These are phyloP conservation scores for Phthorimaea operculella DNA, from an alignment of 1,140 invertebrate genomes.

Conservation along the genomic window DNA sequence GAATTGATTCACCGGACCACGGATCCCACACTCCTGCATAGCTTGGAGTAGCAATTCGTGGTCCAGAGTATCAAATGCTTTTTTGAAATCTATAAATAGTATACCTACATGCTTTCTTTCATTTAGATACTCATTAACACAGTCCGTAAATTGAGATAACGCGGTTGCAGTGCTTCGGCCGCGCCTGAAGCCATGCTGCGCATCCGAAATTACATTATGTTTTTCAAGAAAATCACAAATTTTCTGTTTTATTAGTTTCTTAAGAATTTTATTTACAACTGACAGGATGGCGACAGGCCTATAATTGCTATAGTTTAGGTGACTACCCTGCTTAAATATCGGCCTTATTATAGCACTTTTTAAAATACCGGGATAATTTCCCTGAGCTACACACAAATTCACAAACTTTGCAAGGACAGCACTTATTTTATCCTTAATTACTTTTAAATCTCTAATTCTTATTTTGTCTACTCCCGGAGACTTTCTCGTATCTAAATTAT, in stretches of 20 bases:
- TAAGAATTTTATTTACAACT: slow-evolving; percentile 7
- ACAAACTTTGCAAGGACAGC: slow-evolving; percentile 12
- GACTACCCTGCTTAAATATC: too few species aligned
- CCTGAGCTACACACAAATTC: slow-evolving; percentile 11
- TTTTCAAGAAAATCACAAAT: too few species aligned
- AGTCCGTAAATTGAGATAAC: too few species aligned
- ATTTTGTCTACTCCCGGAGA: slow-evolving; percentile 7
- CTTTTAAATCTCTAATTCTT: slow-evolving; percentile 2
- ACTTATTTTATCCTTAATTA: slow-evolving; percentile 14
- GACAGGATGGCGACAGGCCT: slow-evolving; percentile 10
- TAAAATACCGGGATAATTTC: slow-evolving; percentile 12
- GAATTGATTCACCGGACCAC: slow-evolving; percentile 14
- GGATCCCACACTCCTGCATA: slow-evolving; percentile 15
- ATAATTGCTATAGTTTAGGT: slow-evolving; percentile 1
- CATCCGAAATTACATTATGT: too few species aligned
- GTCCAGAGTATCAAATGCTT: slow-evolving; percentile 15
- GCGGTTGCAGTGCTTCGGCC: too few species aligned
- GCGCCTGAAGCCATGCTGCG: too few species aligned
- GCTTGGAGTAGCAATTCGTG: slow-evolving; percentile 10
- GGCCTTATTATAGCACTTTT: slow-evolving; percentile 6
- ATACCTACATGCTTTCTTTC: slow-evolving; percentile 6
- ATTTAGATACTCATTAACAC: too few species aligned
- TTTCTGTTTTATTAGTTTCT: too few species aligned
- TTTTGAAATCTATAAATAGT: slow-evolving; percentile 16
- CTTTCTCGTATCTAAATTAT: too few species aligned